phyloP scores from a whole-genome alignment of 2,888 invertebrate genomes.

The Steromphala cineraria region DNA sequence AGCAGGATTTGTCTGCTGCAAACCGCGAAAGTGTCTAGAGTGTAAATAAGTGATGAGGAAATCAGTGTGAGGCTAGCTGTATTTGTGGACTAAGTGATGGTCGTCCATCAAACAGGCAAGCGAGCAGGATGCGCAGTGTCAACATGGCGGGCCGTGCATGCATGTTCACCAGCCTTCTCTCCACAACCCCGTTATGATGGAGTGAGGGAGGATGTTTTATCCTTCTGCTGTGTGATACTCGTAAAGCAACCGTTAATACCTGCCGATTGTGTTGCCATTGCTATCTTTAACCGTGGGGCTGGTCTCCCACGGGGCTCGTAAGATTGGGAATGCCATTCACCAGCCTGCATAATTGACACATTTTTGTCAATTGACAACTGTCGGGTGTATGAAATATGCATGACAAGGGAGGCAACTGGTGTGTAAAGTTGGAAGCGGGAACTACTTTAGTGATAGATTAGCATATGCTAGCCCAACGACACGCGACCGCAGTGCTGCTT shows the following conservation, averaged over 20 bases:
- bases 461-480: background rate
- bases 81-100: background rate
- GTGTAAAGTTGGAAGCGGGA: background rate
- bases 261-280: background rate
- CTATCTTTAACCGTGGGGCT: background rate
- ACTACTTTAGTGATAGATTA: background rate
- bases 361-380: background rate
- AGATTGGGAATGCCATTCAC: background rate
- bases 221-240: background rate
- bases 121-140: background rate
- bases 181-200: background rate
- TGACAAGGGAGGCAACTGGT: conserved; percentile 11
- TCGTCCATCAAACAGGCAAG: background rate
- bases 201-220: background rate
- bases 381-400: conserved; percentile 1
- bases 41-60: conserved; percentile 9
- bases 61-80: background rate
- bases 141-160: background rate
- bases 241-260: background rate
- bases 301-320: background rate
- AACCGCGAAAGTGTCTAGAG: background rate
- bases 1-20: conserved; percentile 8
- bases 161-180: background rate
- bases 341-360: background rate
- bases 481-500: conserved; percentile 1